Conservation (phyloP, 2,113 vertebrate genomes). For the Oryzias melastigma region DNA sequence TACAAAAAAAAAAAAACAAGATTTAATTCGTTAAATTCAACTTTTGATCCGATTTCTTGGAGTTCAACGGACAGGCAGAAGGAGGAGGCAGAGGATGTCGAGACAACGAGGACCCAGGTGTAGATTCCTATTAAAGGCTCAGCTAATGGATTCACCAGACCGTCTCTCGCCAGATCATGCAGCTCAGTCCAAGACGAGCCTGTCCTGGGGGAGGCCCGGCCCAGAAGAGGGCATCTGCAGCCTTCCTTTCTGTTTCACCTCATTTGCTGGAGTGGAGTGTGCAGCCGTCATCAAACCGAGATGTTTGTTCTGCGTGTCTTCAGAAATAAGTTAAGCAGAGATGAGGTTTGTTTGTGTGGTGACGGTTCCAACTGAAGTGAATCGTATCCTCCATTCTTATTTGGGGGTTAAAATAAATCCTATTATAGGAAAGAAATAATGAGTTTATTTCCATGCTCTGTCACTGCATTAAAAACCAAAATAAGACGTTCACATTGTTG, state of each 20-base stretch:
- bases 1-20: too few species aligned
- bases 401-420: neutral
- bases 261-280: conserved; percentile 26
- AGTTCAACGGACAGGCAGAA: neutral
- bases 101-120: conserved; percentile 70
- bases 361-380: neutral
- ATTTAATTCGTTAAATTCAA: too few species aligned
- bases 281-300: neutral
- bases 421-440: neutral
- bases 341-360: neutral
- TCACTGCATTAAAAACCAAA: neutral
- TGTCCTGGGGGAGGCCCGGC: conserved; percentile 60
- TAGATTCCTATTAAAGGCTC: conserved; percentile 61
- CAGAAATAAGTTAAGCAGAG: neutral
- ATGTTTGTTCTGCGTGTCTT: neutral
- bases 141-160: conserved; percentile 68
- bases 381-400: neutral
- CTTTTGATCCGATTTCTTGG: conserved; percentile 3
- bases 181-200: conserved; percentile 50
- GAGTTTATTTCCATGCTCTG: neutral
- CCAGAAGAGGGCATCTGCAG: conserved; percentile 59
- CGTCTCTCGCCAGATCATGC: conserved; percentile 47
- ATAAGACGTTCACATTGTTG: neutral
- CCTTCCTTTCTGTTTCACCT: conserved; percentile 24
- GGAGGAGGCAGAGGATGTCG: neutral